These are phyloP conservation scores for Drosophila repletoides DNA, from an alignment of 1,140 invertebrate genomes.

Conservation along the genomic window DNA sequence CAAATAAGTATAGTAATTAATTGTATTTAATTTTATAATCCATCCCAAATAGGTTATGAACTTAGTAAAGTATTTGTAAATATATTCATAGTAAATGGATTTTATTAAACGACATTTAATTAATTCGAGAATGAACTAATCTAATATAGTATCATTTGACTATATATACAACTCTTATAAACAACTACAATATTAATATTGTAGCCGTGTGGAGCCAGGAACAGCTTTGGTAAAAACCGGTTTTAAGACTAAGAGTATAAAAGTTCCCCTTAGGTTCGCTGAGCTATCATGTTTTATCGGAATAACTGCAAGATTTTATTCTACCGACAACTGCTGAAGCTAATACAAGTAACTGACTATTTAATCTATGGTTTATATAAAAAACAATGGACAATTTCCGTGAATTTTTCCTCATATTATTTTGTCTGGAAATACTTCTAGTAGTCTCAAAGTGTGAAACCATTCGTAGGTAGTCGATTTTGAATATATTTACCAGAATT, in stretches of 20 bases:
- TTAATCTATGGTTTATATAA: neutral
- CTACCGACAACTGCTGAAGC: neutral
- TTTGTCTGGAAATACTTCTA: neutral
- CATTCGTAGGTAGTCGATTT: conserved; percentile 11
- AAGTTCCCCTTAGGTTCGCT: conserved; percentile 19
- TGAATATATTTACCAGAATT: neutral
- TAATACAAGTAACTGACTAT: neutral
- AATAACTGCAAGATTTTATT: conserved; percentile 16
- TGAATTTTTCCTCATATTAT: too few relatives aligned
- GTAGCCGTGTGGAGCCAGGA: neutral
- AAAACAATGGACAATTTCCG: neutral
- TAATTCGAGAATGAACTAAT: too few relatives aligned
- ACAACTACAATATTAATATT: neutral
- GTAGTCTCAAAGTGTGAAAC: neutral
- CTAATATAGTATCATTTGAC: too few relatives aligned
- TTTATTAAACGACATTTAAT: too few relatives aligned
- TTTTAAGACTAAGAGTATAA: conserved; percentile 29
- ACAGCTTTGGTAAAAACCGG: conserved; percentile 34
- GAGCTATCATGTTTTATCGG: conserved; percentile 10
- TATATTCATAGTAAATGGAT: neutral
- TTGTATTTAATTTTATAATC: neutral
- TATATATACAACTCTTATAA: too few relatives aligned
- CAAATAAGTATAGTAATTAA: neutral
- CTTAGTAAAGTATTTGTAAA: neutral
- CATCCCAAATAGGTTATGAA: too few relatives aligned